phyloP scores from a whole-genome alignment of 2,888 invertebrate genomes.

The Eledona agricola region DNA sequence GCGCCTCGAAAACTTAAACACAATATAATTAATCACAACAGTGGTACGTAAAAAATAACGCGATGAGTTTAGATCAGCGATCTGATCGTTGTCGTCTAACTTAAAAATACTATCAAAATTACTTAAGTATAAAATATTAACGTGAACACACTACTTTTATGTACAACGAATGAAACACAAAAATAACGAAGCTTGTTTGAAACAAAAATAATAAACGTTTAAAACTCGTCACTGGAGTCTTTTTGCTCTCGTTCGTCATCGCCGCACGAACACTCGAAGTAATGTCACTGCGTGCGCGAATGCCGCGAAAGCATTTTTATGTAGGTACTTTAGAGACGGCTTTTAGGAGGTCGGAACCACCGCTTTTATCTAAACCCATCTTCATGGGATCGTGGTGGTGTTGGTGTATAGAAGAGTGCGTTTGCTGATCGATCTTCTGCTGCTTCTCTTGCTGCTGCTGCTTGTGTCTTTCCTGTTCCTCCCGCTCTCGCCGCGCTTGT shows the following conservation, averaged over 20 bases:
- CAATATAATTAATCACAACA: slow-evolving; percentile 61
- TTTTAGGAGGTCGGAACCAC: slow-evolving; percentile 78
- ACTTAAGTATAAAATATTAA: slow-evolving; percentile 56
- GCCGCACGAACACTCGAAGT: slow-evolving; percentile 26
- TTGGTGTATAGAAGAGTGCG: slow-evolving; percentile 68
- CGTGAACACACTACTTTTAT: slow-evolving; percentile 58
- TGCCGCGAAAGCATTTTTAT: slow-evolving; percentile 65
- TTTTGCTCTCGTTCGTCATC: slow-evolving; percentile 18
- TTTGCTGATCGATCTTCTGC: slow-evolving; percentile 77
- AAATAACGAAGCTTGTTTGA: slow-evolving; percentile 48
- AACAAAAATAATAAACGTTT: slow-evolving; percentile 35
- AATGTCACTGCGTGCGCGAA: slow-evolving; percentile 9
- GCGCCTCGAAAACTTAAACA: slow-evolving; percentile 46
- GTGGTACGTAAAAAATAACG: slow-evolving; percentile 56
- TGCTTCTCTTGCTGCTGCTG: slow-evolving; percentile 90
- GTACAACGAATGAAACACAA: slow-evolving; percentile 57
- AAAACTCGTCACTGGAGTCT: slow-evolving; percentile 38
- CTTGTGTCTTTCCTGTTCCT: slow-evolving; percentile 91
- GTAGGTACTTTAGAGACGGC: slow-evolving; percentile 80
- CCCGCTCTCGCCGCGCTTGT: slow-evolving; percentile 88
- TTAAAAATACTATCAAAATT: slow-evolving; percentile 53
- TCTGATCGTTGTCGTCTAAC: slow-evolving; percentile 54
- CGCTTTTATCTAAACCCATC: slow-evolving; percentile 75
- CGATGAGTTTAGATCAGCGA: slow-evolving; percentile 55
- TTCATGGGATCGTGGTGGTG: slow-evolving; percentile 79